Percentiles rank a stretch among this genome's conserved stretches.
phyloP scores from a whole-genome alignment of 1,140 invertebrate genomes.

The Melitaea cinxia region DNA sequence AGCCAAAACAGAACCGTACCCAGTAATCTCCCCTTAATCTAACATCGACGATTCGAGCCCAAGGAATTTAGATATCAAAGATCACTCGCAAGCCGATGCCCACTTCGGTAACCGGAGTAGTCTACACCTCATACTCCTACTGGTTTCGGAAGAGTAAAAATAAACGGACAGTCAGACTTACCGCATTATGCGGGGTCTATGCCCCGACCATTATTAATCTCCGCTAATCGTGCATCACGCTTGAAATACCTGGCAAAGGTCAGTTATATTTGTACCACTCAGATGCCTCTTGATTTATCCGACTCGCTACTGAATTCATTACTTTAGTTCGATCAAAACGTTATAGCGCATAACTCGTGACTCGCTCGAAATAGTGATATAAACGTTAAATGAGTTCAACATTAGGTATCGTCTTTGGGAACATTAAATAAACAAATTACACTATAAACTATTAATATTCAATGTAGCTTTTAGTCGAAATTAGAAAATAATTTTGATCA shows the following conservation, averaged over 20 bases:
- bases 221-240: conserved; percentile 36
- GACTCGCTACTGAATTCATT: conserved; percentile 30
- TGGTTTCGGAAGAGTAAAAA: neutral
- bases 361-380: conserved; percentile 2
- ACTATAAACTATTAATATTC: no score
- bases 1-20: neutral
- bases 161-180: conserved; percentile 5
- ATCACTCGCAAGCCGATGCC: neutral
- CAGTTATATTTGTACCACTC: conserved; percentile 33
- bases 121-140: neutral
- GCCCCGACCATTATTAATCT: conserved; percentile 37
- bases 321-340: conserved; percentile 30
- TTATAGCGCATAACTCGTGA: neutral
- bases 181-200: conserved; percentile 28
- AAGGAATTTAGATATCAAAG: neutral
- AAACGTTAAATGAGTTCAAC: neutral
- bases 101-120: neutral
- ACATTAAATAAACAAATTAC: no score
- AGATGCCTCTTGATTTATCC: conserved; percentile 37
- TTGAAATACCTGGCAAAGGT: conserved; percentile 38
- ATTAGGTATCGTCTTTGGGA: neutral
- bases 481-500: neutral
- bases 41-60: neutral
- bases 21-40: neutral
- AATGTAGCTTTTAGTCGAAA: no score